These are phyloP conservation scores for Leptopterna dolabrata DNA, from an alignment of 2,888 invertebrate species.

Conservation along the genomic window DNA sequence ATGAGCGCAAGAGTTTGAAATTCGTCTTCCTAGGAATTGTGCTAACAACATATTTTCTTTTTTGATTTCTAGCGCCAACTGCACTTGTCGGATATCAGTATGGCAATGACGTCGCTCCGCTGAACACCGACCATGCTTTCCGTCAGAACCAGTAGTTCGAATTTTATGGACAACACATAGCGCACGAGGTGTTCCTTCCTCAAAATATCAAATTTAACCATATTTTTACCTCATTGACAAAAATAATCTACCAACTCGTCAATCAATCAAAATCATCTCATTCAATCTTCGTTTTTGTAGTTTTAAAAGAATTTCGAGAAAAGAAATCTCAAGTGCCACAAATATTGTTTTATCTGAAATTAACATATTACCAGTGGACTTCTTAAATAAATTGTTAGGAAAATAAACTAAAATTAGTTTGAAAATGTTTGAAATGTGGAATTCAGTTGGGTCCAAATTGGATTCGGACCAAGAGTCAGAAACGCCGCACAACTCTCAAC, in stretches of 20 bases:
- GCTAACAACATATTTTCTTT: not conserved
- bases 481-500: slow-evolving; percentile 71
- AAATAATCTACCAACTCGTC: not conserved
- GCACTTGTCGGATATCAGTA: not conserved
- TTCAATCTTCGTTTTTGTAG: not conserved
- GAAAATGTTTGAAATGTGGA: slow-evolving; percentile 85
- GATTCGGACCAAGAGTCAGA: slow-evolving; percentile 72
- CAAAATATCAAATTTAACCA: not conserved
- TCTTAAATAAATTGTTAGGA: not conserved
- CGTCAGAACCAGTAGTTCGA: slow-evolving; percentile 13
- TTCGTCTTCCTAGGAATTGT: not conserved
- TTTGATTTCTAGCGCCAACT: not conserved
- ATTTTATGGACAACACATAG: slow-evolving; percentile 44
- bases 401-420: not conserved
- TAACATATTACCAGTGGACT: not conserved
- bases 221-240: slow-evolving; percentile 17
- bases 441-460: slow-evolving; percentile 80
- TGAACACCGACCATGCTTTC: slow-evolving; percentile 9
- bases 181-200: not conserved
- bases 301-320: not conserved
- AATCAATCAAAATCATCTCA: not conserved
- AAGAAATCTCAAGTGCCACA: not conserved
- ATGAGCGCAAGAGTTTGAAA: not conserved
- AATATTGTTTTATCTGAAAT: not conserved
- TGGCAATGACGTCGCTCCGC: not conserved